Base-by-base conservation (phyloP, 2,888 invertebrate genomes). In the Anarsia innoxiella region DNA sequence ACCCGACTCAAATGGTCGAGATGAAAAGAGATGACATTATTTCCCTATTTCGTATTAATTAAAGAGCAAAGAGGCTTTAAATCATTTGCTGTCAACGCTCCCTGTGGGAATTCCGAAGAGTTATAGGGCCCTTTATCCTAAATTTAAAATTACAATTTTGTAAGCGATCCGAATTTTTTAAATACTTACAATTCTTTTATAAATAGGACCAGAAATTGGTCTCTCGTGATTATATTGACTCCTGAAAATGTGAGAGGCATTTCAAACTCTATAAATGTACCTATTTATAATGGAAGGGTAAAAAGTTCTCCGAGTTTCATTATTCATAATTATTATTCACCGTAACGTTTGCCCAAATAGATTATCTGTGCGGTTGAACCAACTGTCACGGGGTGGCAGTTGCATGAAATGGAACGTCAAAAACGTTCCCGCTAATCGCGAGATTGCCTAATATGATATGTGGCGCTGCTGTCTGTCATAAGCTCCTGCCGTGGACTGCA, bases 131-230 rank as follows among this genome's bases (percentile, higher is more conserved):
- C 77, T 79, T 78, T 82, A 82, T 84, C 82, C 80, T 83, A 83
- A 80, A 80, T 83, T 83, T 82, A 77, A 80, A 82, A 79, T 82
- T 83, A 82, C 75, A 75, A 74, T 78, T 77, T 72, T 66, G 79
- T 76, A 67, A 75, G 76, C 65, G 70, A 64, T 70, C 67, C 59
- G 72, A 75, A 80, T 82, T 67, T 71, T 76, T 79, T 69, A 67
- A 69, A 74, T 56, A 57, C 53, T 49, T 49, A 58, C n/a, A n/a
- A n/a, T n/a, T n/a, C n/a, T n/a, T n/a, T n/a, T n/a, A n/a, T n/a
- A n/a, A n/a, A n/a, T n/a, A n/a, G n/a, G n/a, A n/a, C n/a, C n/a
- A n/a, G n/a, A n/a, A n/a, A n/a, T n/a, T n/a, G n/a, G n/a, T n/a
- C n/a, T n/a, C n/a, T n/a, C n/a, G n/a, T n/a, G n/a, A n/a, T n/a